phyloP scores from a whole-genome alignment of 2,113 vertebrate species.

The Cyanoramphus novaezelandiae region DNA sequence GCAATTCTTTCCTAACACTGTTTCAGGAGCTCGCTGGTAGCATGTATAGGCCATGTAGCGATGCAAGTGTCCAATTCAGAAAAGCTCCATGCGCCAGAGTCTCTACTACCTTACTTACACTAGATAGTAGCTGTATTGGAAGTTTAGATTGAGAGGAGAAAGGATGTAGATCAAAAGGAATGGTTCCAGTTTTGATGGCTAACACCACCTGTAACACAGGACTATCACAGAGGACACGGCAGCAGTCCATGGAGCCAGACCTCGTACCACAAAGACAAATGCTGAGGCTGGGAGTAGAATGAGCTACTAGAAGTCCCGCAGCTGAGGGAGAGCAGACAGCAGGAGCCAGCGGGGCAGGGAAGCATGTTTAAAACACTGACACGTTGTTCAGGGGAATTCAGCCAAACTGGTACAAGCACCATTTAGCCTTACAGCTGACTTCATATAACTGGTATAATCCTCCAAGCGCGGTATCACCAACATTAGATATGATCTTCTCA shows the following conservation, averaged over 20 bases:
- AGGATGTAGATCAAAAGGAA: neutral
- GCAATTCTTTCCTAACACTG: neutral
- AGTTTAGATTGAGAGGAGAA: neutral
- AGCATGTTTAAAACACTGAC: neutral
- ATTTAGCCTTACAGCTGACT: neutral
- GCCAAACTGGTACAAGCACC: neutral
- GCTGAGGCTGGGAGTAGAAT: neutral
- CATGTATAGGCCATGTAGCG: neutral
- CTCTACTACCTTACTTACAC: neutral
- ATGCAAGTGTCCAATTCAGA: neutral
- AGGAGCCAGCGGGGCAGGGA: neutral
- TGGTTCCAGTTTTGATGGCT: neutral
- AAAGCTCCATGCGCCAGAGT: neutral
- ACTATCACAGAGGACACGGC: neutral
- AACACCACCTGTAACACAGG: neutral
- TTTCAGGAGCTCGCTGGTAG: neutral
- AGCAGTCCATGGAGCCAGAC: neutral
- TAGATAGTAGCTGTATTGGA: neutral
- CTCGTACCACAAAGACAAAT: neutral
- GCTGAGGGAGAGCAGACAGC: neutral
- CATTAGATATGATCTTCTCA: neutral
- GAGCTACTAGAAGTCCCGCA: neutral
- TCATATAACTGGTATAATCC: neutral
- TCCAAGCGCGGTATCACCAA: neutral
- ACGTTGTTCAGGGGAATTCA: neutral